Evolutionary conservation across 2,113 vertebrate species (phyloP).

Genomic region (Halichoeres trimaculatus): DNA sequence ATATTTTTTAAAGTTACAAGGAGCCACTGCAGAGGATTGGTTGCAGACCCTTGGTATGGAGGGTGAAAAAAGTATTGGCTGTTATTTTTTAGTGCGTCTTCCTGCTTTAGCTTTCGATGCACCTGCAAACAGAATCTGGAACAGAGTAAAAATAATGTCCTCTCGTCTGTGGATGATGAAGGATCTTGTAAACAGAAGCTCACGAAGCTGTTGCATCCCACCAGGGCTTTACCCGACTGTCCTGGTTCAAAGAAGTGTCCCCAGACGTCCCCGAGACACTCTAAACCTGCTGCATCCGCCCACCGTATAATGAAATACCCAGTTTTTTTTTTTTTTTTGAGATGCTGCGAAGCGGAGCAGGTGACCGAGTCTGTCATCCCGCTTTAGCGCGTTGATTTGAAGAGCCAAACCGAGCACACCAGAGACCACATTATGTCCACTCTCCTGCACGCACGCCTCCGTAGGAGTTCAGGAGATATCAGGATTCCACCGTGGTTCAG

Average conservation of each 20-base stretch:
- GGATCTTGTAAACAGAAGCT: conserved; percentile 40
- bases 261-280: conserved; percentile 13
- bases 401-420: conserved; percentile 32
- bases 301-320: background rate
- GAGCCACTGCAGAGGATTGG: no score
- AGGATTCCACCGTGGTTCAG: conserved; percentile 16
- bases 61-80: background rate
- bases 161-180: conserved; percentile 55
- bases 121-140: conserved; percentile 71
- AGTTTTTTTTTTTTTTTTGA: background rate
- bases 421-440: conserved; percentile 43
- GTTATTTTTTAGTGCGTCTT: conserved; percentile 3
- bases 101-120: conserved; percentile 22
- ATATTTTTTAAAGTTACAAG: no score
- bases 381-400: conserved; percentile 28
- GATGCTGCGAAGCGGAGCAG: conserved; percentile 16
- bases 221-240: conserved; percentile 18
- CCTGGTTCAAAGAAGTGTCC: conserved; percentile 5
- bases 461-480: conserved; percentile 26
- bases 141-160: conserved; percentile 57
- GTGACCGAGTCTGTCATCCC: conserved; percentile 25
- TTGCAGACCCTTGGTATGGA: no score
- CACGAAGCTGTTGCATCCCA: conserved; percentile 37
- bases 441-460: conserved; percentile 54
- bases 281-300: conserved; percentile 28